These are phyloP conservation scores for Orthonyx spaldingii DNA, from an alignment of 2,113 vertebrate species.

Conservation along the genomic window DNA sequence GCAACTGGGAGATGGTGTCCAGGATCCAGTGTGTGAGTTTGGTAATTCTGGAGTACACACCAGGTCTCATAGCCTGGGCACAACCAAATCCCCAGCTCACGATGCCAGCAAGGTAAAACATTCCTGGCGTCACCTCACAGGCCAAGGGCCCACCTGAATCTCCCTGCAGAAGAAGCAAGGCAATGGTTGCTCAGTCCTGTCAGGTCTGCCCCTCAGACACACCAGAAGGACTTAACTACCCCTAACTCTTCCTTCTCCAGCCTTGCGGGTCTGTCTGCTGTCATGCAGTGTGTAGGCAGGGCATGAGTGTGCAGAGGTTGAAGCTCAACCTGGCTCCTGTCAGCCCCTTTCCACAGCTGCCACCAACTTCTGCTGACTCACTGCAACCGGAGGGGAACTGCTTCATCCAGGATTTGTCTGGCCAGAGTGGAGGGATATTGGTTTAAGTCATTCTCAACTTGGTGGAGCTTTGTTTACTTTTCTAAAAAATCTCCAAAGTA, in stretches of 20 bases:
- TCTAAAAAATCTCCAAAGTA: not conserved
- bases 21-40: slow-evolving; percentile 86
- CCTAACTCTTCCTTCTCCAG: not conserved
- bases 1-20: slow-evolving; percentile 36
- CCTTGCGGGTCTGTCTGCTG: not conserved
- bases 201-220: not conserved
- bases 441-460: not conserved
- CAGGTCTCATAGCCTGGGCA: slow-evolving; percentile 83
- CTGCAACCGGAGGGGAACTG: not conserved
- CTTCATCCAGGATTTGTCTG: not conserved
- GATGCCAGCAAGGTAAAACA: slow-evolving; percentile 89
- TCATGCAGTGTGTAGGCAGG: not conserved
- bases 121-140: slow-evolving; percentile 84
- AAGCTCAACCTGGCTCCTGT: not conserved
- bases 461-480: not conserved
- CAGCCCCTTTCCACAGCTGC: not conserved
- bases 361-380: not conserved
- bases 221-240: not conserved
- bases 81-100: slow-evolving; percentile 96
- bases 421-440: not conserved
- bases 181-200: not conserved
- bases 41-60: slow-evolving; percentile 86
- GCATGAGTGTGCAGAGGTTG: not conserved
- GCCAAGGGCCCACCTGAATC: slow-evolving; percentile 94
- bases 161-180: slow-evolving; percentile 73